A percentile compares a stretch with the other conserved stretches of the same genome.
These are phyloP conservation scores for Corvus moneduloides DNA, from an alignment of 2,113 vertebrate species.

Conservation along the genomic window DNA sequence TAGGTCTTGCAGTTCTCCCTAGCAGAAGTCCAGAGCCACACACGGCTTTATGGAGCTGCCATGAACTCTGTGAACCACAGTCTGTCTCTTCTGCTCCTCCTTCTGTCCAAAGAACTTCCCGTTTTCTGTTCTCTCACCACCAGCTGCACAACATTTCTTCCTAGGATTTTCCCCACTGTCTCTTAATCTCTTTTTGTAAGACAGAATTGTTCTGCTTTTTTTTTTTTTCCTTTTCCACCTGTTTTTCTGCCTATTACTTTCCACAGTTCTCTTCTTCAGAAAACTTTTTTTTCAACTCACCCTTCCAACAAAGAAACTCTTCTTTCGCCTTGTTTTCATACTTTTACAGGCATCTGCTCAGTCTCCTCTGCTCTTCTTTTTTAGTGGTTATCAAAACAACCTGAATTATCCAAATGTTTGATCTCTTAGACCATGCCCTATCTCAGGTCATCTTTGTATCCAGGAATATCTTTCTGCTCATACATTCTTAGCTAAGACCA, in stretches of 20 bases:
- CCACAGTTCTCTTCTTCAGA: neutral
- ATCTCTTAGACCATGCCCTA: neutral
- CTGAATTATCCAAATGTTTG: neutral
- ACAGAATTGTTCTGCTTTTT: neutral
- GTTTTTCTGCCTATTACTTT: neutral
- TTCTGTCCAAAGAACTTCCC: neutral
- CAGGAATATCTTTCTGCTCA: neutral
- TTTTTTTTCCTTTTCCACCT: neutral
- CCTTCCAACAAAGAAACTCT: neutral
- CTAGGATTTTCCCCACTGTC: neutral
- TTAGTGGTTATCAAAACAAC: neutral
- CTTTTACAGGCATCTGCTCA: neutral
- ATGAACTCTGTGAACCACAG: neutral
- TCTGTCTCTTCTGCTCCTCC: constrained; percentile 33
- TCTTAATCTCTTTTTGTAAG: neutral
- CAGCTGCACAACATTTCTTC: neutral
- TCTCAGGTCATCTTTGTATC: neutral
- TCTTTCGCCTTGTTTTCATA: neutral
- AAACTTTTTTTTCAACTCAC: neutral
- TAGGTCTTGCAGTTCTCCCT: neutral
- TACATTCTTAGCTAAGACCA: neutral
- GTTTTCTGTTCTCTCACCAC: neutral
- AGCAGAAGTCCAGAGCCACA: neutral
- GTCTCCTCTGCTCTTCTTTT: neutral
- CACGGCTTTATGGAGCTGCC: neutral